phyloP scores from a whole-genome alignment of 2,797 vertebrate genomes.

The Podarcis siculus region DNA sequence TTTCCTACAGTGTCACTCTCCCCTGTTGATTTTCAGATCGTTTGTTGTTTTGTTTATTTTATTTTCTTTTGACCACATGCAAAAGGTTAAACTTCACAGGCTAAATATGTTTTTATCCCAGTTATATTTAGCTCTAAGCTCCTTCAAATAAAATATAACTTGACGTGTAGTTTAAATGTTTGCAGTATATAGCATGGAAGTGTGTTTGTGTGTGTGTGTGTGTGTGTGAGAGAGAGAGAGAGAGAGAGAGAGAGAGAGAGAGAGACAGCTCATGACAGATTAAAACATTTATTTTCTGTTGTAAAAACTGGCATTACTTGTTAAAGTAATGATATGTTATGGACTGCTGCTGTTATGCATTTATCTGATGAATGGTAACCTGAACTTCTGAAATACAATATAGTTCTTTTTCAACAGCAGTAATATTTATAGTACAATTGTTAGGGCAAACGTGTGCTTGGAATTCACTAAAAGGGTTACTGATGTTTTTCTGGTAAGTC shows the following conservation, averaged over 20 bases:
- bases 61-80: slow-evolving; percentile 6
- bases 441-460: slow-evolving; percentile 56
- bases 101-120: not conserved
- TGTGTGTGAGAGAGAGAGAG: not conserved
- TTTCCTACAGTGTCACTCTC: slow-evolving; percentile 47
- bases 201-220: slow-evolving; percentile 31
- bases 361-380: slow-evolving; percentile 65
- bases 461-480: slow-evolving; percentile 54
- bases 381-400: slow-evolving; percentile 58
- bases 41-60: slow-evolving; percentile 2
- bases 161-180: not conserved
- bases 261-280: slow-evolving; percentile 62
- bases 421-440: slow-evolving; percentile 62
- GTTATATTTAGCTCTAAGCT: not conserved
- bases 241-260: slow-evolving; percentile 45
- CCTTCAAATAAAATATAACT: slow-evolving; percentile 6
- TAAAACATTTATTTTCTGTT: slow-evolving; percentile 60
- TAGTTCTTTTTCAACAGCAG: slow-evolving; percentile 60
- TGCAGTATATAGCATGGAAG: not conserved
- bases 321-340: slow-evolving; percentile 63
- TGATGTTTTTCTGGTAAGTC: slow-evolving; percentile 50
- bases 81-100: slow-evolving; percentile 22
- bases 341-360: slow-evolving; percentile 59
- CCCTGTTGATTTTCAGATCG: not conserved
- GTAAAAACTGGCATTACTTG: slow-evolving; percentile 57